These are phyloP conservation scores for Bubo blakistoni DNA, from an alignment of 2,113 vertebrate genomes.

Conservation along the genomic window DNA sequence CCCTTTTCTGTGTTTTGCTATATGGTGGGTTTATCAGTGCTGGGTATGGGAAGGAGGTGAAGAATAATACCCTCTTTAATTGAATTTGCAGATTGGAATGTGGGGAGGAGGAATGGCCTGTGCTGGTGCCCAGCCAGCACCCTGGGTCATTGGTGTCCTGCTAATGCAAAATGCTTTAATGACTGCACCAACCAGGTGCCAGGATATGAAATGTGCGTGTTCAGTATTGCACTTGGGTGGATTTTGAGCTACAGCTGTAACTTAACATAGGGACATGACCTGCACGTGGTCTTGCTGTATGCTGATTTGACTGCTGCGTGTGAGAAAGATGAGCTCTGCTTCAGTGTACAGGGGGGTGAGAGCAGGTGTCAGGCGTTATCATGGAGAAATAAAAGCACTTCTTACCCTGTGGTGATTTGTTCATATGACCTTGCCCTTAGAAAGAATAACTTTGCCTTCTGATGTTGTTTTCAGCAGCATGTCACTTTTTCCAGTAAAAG, in stretches of 20 bases:
- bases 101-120: background rate
- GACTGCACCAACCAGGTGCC: background rate
- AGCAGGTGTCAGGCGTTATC: background rate
- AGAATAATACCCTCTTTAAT: constrained; percentile 14
- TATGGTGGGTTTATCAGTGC: background rate
- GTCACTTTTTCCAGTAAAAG: background rate
- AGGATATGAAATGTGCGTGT: accelerated
- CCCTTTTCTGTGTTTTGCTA: background rate
- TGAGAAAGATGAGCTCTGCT: background rate
- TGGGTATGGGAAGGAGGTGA: background rate
- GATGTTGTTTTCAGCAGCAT: background rate
- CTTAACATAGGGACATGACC: accelerated
- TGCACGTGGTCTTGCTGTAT: background rate
- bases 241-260: background rate
- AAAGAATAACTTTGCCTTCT: background rate
- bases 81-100: background rate
- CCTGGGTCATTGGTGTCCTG: background rate
- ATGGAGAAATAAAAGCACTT: background rate
- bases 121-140: background rate
- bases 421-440: background rate
- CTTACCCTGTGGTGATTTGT: background rate
- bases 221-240: background rate
- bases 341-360: background rate
- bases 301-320: background rate
- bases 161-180: background rate